Evolutionary conservation across 2,797 vertebrate genomes (phyloP).

Genomic region (Cephalopachus bancanus): DNA sequence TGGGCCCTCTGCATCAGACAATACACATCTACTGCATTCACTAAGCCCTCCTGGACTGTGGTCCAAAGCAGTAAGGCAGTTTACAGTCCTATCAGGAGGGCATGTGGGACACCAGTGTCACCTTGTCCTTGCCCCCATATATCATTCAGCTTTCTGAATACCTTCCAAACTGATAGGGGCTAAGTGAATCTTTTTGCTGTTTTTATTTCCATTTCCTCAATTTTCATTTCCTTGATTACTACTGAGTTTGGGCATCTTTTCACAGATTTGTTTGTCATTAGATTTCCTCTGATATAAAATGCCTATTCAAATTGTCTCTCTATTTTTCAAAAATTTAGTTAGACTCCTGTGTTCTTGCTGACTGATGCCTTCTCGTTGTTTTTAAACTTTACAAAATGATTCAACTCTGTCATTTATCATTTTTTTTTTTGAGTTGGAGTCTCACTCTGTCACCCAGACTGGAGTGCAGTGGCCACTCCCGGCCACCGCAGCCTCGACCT

Average conservation of each 20-base stretch:
- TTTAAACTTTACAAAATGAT: constrained; percentile 16
- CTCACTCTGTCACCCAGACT: too few relatives aligned
- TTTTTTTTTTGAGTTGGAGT: too few relatives aligned
- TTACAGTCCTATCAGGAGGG: background rate
- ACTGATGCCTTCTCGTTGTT: background rate
- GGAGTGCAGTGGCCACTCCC: too few relatives aligned
- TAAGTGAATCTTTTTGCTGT: background rate
- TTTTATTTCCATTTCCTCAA: background rate
- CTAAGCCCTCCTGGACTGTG: background rate
- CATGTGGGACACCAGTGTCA: background rate
- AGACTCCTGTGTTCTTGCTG: constrained; percentile 12
- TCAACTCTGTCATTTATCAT: background rate
- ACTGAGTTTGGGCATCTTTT: background rate
- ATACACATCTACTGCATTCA: background rate
- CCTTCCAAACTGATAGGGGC: background rate
- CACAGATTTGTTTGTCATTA: background rate
- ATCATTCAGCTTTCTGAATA: background rate
- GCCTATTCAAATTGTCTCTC: background rate
- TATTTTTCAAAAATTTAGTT: background rate
- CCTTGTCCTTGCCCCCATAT: background rate
- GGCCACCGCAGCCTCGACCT: too few relatives aligned
- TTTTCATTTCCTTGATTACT: constrained; percentile 19
- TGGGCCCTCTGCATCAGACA: background rate
- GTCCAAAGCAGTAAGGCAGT: background rate
- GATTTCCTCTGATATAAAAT: constrained; percentile 5